A percentile compares a stretch with the other conserved stretches of the same genome.
phyloP scores from a whole-genome alignment of 1,140 invertebrate species.

The Bombus terrestris region DNA sequence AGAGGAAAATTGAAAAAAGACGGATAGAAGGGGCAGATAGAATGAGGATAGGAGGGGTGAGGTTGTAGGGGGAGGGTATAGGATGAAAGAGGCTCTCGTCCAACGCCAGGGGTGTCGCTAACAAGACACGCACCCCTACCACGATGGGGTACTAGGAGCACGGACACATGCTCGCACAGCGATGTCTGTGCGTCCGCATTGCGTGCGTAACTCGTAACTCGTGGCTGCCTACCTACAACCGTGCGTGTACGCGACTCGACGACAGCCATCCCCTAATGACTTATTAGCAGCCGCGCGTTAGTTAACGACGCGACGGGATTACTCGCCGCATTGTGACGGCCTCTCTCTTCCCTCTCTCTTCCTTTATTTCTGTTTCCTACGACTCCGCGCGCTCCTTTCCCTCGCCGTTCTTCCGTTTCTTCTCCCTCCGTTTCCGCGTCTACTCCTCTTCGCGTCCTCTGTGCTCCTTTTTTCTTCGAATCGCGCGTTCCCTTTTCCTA shows the following conservation, averaged over 20 bases:
- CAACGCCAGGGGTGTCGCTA: slow-evolving; percentile 82
- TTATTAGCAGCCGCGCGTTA: slow-evolving; percentile 78
- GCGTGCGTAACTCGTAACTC: slow-evolving; percentile 68
- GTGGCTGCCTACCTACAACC: slow-evolving; percentile 25
- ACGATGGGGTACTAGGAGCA: slow-evolving; percentile 62
- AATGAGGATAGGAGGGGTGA: slow-evolving; percentile 21
- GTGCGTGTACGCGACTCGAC: slow-evolving; percentile 51
- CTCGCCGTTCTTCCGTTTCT: slow-evolving; percentile 40
- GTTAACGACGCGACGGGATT: slow-evolving; percentile 75
- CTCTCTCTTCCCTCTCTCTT: slow-evolving; percentile 14
- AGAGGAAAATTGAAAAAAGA: slow-evolving; percentile 42
- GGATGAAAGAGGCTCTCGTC: slow-evolving; percentile 80
- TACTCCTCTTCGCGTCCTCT: background rate
- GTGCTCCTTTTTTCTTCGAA: slow-evolving; percentile 7
- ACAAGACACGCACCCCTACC: slow-evolving; percentile 78
- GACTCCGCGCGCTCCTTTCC: slow-evolving; percentile 4
- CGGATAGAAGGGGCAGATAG: slow-evolving; percentile 26
- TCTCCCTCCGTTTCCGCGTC: slow-evolving; percentile 34
- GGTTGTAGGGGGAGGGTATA: background rate
- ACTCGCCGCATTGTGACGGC: slow-evolving; percentile 59
- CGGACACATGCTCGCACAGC: slow-evolving; percentile 47
- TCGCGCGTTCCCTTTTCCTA: background rate
- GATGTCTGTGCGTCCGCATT: slow-evolving; percentile 66
- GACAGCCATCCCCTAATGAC: slow-evolving; percentile 77
- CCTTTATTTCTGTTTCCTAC: slow-evolving; percentile 25